Evolutionary conservation across 2,888 invertebrate species (phyloP).

Genomic region (Pristionchus mayeri): DNA sequence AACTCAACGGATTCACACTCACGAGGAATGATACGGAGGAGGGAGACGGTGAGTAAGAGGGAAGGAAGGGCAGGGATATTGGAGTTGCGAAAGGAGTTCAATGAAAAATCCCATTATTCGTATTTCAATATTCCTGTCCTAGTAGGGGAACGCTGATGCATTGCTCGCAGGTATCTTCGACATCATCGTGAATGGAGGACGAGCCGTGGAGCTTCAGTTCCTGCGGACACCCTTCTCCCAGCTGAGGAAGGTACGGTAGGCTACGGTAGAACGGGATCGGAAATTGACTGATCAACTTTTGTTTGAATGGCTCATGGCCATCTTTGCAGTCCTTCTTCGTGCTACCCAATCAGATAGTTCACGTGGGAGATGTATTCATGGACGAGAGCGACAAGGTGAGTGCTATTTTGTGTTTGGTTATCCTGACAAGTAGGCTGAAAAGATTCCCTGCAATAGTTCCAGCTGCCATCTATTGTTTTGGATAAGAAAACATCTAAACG

Average conservation of each 20-base stretch:
- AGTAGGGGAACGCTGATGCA: no score
- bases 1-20: conserved; percentile 85
- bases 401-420: not conserved
- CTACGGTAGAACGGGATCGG: conserved; percentile 77
- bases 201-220: conserved; percentile 81
- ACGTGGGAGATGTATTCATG: conserved; percentile 84
- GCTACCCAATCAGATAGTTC: conserved; percentile 96
- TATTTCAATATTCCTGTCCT: not conserved
- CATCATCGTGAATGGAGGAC: conserved; percentile 95
- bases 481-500: no score
- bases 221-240: conserved; percentile 76
- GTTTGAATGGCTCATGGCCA: no score
- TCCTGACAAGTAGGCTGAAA: not conserved
- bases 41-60: conserved; percentile 43
- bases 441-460: not conserved
- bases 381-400: conserved; percentile 45
- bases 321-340: conserved; percentile 90
- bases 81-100: not conserved
- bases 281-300: conserved; percentile 77
- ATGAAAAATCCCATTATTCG: no score
- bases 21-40: conserved; percentile 74
- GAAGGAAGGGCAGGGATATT: not conserved
- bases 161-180: conserved; percentile 86
- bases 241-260: conserved; percentile 37
- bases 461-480: no score